Conservation (phyloP, 2,113 vertebrate genomes). For the Podocnemis expansa region DNA sequence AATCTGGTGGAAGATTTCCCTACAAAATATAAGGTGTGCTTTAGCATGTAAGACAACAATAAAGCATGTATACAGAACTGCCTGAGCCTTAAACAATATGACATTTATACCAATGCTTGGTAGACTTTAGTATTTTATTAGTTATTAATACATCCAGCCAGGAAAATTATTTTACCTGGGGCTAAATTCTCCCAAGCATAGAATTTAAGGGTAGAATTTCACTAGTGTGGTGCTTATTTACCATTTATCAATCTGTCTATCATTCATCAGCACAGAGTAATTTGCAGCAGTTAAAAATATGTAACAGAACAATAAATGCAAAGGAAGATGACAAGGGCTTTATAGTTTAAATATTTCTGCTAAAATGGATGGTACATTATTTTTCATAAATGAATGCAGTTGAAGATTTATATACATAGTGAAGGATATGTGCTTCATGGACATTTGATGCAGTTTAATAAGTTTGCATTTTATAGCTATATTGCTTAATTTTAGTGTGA, state of each 20-base stretch:
- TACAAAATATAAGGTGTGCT: constrained; percentile 64
- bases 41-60: not conserved
- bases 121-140: not conserved
- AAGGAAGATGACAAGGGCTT: not conserved
- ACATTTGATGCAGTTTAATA: not conserved
- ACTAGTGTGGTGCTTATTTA: not conserved
- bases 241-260: too few species aligned
- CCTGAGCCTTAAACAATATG: rapidly evolving
- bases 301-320: not conserved
- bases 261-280: not conserved
- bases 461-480: not conserved
- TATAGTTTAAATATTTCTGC: not conserved
- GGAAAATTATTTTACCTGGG: not conserved
- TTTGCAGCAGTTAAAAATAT: not conserved
- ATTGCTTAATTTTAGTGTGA: not conserved
- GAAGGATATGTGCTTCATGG: not conserved
- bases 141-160: not conserved
- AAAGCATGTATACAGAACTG: not conserved
- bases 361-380: not conserved
- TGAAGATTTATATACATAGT: not conserved
- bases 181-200: not conserved
- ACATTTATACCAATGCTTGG: not conserved
- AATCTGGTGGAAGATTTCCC: constrained; percentile 98
- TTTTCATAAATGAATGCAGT: not conserved
- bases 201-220: not conserved